Percentiles rank a stretch among this genome's conserved stretches.
Conservation (phyloP, 2,113 vertebrate species). For the Lathamus discolor region DNA sequence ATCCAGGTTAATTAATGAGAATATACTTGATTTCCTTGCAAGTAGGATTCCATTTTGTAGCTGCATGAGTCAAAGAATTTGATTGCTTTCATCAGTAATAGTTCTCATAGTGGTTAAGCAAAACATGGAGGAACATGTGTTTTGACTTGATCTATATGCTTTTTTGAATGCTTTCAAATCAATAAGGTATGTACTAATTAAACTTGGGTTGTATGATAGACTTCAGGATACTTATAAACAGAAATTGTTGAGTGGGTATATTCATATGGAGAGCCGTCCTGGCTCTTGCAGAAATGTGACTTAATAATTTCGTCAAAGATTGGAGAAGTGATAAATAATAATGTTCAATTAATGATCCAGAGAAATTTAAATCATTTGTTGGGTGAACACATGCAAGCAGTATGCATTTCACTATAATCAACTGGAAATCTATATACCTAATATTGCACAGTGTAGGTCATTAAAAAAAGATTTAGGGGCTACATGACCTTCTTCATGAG, state of each 20-base stretch:
- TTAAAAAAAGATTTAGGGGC: background rate
- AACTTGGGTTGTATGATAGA: background rate
- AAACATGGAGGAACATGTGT: background rate
- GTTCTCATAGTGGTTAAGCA: background rate
- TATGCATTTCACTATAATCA: background rate
- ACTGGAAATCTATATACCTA: fast-evolving
- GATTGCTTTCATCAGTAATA: background rate
- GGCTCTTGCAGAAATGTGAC: background rate
- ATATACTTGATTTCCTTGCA: background rate
- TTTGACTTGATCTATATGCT: background rate
- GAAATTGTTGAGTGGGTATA: background rate
- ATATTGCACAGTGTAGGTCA: fast-evolving
- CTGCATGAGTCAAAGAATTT: background rate
- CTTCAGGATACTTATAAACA: background rate
- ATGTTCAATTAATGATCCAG: background rate
- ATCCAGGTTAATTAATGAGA: background rate
- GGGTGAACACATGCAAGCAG: background rate
- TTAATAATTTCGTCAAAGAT: background rate
- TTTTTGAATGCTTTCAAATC: background rate
- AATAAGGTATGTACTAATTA: background rate
- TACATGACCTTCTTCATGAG: background rate
- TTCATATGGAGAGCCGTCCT: background rate
- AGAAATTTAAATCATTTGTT: background rate
- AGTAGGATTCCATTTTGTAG: background rate
- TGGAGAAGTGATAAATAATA: background rate